Conservation (phyloP, 2,797 vertebrate species). For the Lepilemur septentrionalis region DNA sequence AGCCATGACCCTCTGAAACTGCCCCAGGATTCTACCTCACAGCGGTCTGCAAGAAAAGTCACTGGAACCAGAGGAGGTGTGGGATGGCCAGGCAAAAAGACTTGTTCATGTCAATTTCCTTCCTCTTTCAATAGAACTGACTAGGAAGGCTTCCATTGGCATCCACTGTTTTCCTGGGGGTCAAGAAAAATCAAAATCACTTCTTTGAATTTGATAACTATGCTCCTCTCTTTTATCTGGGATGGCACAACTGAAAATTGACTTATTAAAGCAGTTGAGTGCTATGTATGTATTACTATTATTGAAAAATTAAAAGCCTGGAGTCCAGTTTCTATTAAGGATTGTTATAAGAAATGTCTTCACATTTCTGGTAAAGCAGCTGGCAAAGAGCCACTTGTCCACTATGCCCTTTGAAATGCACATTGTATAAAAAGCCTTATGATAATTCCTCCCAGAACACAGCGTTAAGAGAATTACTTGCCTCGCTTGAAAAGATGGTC, state of each 20-base stretch:
- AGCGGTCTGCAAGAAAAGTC: not conserved
- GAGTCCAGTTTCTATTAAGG: not conserved
- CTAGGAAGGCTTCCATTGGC: not conserved
- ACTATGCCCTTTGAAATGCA: conserved; percentile 30
- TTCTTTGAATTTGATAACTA: not conserved
- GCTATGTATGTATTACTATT: not conserved
- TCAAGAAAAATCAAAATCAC: not conserved
- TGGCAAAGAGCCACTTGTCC: conserved; percentile 17
- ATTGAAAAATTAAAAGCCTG: not conserved
- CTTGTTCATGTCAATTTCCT: not conserved
- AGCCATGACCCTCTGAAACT: not conserved
- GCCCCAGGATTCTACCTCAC: not conserved
- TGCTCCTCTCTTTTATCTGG: not conserved
- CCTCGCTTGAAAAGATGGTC: not conserved
- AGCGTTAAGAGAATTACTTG: not conserved
- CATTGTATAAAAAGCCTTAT: not conserved
- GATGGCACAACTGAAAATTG: not conserved
- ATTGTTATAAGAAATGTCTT: not conserved
- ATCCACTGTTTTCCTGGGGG: not conserved
- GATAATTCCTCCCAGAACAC: not conserved
- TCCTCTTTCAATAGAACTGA: not conserved
- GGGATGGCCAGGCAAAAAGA: not conserved
- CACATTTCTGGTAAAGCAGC: conserved; percentile 45
- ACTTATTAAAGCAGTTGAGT: not conserved
- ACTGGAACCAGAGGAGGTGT: not conserved